Percentiles rank a stretch among this genome's conserved stretches.
phyloP scores from a whole-genome alignment of 2,888 invertebrate genomes.

The Trichogramma evanescens region DNA sequence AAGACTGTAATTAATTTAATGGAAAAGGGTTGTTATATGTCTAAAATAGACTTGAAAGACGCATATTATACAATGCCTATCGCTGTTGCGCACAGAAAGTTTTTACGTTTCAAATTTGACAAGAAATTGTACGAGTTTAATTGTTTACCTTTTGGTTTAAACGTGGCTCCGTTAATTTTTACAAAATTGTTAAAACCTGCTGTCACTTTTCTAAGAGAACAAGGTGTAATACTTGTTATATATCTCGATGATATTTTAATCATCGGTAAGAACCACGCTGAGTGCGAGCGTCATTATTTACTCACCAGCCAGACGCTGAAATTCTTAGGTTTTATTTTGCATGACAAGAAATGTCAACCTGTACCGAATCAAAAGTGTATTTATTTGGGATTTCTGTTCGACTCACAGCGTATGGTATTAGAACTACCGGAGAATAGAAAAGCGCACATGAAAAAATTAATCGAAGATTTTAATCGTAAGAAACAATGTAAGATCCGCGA shows the following conservation, averaged over 20 bases:
- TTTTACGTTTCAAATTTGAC: conserved; percentile 16
- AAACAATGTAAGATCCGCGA: conserved; percentile 8
- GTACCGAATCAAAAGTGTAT: neutral
- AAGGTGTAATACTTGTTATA: neutral
- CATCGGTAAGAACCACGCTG: neutral
- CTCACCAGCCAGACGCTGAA: neutral
- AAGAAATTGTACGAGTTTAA: conserved; percentile 16
- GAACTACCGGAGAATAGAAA: neutral
- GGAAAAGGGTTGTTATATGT: too few relatives aligned
- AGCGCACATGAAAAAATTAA: neutral
- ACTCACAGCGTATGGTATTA: neutral
- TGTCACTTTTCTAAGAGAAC: neutral
- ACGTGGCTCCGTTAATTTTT: neutral
- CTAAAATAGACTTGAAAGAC: too few relatives aligned
- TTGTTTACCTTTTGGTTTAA: conserved; percentile 7
- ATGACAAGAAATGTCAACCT: neutral
- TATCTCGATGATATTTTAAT: conserved; percentile 4
- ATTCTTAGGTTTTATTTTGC: conserved; percentile 1
- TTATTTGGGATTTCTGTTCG: neutral
- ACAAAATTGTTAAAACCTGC: conserved; percentile 1
- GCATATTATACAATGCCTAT: too few relatives aligned
- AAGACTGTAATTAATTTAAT: too few relatives aligned
- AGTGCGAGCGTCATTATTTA: neutral
- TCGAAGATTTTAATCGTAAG: neutral
- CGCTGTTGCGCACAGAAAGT: too few relatives aligned